Conservation (phyloP, 1,140 invertebrate genomes). For the Hydropsyche tenuis region DNA sequence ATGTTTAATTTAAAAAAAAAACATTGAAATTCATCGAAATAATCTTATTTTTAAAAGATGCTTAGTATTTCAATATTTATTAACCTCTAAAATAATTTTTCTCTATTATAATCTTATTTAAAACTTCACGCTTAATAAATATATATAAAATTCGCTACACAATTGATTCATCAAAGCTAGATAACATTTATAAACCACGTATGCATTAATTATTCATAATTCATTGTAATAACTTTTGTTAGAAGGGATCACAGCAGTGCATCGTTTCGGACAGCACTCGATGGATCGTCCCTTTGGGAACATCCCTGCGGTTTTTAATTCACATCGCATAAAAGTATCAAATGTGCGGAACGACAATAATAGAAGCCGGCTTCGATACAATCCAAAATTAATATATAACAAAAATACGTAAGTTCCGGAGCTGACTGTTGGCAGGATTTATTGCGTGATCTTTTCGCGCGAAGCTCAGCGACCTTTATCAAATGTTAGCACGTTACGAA, state of each 20-base stretch:
- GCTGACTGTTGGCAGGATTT: conserved; percentile 1
- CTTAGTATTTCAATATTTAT: too few relatives aligned
- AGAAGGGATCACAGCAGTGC: conserved; percentile 3
- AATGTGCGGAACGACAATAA: too few relatives aligned
- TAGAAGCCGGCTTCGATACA: too few relatives aligned
- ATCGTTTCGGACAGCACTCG: conserved; percentile 40
- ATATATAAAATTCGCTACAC: neutral
- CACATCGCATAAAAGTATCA: too few relatives aligned
- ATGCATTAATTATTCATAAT: too few relatives aligned
- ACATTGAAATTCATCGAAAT: too few relatives aligned
- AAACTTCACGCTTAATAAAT: neutral
- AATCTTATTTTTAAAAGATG: too few relatives aligned
- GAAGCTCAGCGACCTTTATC: conserved; percentile 47
- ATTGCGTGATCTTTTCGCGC: conserved; percentile 48
- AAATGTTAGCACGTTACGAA: conserved; percentile 50
- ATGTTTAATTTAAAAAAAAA: too few relatives aligned
- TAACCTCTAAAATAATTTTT: too few relatives aligned
- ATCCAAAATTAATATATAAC: too few relatives aligned
- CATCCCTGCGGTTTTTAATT: conserved; percentile 43
- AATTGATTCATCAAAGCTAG: neutral
- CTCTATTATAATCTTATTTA: too few relatives aligned
- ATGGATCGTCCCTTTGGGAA: conserved; percentile 46
- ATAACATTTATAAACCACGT: neutral
- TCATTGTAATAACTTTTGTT: neutral
- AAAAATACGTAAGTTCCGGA: too few relatives aligned